A percentile compares a stretch with the other conserved stretches of the same genome.
phyloP scores from a whole-genome alignment of 2,888 invertebrate genomes.

The Anoplius nigerrimus region DNA sequence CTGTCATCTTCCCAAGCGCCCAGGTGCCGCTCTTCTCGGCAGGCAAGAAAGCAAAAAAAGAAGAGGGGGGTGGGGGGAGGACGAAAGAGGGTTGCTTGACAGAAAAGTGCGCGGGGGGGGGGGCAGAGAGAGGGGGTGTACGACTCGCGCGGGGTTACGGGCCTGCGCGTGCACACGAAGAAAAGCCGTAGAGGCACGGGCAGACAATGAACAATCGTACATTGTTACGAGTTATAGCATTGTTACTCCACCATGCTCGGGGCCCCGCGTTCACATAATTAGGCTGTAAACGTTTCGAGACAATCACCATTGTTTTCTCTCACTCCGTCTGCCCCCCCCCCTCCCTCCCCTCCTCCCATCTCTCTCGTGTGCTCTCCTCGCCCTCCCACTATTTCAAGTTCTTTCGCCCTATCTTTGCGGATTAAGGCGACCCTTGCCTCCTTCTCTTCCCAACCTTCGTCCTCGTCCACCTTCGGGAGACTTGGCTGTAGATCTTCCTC shows the following conservation, averaged over 20 bases:
- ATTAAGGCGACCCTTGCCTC: conserved; percentile 41
- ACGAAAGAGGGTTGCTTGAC: neutral
- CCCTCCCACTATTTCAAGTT: conserved; percentile 18
- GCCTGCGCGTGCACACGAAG: conserved; percentile 56
- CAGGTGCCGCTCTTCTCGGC: neutral
- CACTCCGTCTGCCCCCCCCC: conserved; percentile 35
- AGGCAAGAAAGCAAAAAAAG: neutral
- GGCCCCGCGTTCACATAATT: conserved; percentile 74
- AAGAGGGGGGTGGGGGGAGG: too few species aligned
- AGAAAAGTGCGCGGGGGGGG: too few species aligned
- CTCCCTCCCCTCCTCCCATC: conserved; percentile 9
- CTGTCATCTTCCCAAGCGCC: neutral
- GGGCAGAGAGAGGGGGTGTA: conserved; percentile 24
- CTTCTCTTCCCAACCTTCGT: conserved; percentile 26
- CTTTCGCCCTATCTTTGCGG: conserved; percentile 20
- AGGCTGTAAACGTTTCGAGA: conserved; percentile 75
- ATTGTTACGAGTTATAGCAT: conserved; percentile 75
- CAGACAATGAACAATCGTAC: conserved; percentile 75
- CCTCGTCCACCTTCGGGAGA: conserved; percentile 3
- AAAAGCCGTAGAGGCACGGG: conserved; percentile 54
- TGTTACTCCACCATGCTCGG: conserved; percentile 73
- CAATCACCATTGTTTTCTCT: conserved; percentile 74
- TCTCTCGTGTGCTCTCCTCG: conserved; percentile 9
- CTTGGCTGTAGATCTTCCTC: too few species aligned
- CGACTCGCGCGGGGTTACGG: conserved; percentile 44